phyloP scores from a whole-genome alignment of 2,888 invertebrate genomes.

The Biston betularia region DNA sequence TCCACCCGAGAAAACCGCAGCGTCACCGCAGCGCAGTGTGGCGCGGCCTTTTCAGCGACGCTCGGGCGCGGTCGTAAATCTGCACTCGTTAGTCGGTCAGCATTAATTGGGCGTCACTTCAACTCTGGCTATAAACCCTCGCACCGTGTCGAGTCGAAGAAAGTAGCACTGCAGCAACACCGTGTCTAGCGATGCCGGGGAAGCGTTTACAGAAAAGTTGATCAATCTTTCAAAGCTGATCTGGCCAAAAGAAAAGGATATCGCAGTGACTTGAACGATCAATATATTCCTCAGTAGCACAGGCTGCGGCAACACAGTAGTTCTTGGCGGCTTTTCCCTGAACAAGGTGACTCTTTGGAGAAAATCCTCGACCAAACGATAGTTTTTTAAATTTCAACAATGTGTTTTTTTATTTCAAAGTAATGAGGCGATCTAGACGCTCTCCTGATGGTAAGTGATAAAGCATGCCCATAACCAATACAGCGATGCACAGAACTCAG shows the following conservation, averaged over 20 bases:
- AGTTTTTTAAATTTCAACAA: too few species aligned
- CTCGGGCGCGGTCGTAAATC: slow-evolving; percentile 27
- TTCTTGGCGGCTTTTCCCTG: too few species aligned
- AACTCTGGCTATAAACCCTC: slow-evolving; percentile 30
- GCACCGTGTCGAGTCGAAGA: slow-evolving; percentile 43
- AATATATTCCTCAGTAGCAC: too few species aligned
- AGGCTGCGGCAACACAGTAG: too few species aligned
- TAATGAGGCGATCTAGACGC: too few species aligned
- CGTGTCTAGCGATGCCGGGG: slow-evolving; percentile 1
- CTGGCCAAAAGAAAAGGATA: not conserved
- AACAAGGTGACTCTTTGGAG: too few species aligned
- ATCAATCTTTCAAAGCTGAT: not conserved
- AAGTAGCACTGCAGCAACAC: slow-evolving; percentile 3
- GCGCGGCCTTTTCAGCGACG: not conserved
- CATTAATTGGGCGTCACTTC: slow-evolving; percentile 38
- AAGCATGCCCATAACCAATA: too few species aligned
- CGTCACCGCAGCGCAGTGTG: slow-evolving; percentile 8
- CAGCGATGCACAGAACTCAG: too few species aligned
- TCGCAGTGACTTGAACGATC: too few species aligned
- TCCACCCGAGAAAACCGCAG: not conserved
- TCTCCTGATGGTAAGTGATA: too few species aligned
- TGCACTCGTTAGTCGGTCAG: slow-evolving; percentile 35
- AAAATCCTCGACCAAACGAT: too few species aligned
- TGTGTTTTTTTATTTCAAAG: too few species aligned
- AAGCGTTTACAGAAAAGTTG: not conserved